A percentile compares a stretch with the other conserved stretches of the same genome.
Conservation (phyloP, 2,797 vertebrate species). For the Acridotheres tristis region DNA sequence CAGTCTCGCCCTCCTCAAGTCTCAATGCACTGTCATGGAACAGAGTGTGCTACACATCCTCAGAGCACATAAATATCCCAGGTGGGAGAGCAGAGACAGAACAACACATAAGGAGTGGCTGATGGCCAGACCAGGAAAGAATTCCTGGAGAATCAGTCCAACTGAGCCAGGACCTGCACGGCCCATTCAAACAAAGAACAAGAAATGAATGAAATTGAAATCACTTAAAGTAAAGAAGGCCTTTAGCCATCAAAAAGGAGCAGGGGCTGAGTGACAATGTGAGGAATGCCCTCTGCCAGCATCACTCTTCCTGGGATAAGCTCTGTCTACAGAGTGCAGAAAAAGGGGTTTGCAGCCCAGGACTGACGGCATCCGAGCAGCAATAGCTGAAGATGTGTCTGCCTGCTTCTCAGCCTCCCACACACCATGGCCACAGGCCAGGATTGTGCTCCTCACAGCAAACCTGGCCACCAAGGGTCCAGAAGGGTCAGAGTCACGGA, state of each 20-base stretch:
- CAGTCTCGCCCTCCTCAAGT: neutral
- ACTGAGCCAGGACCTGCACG: neutral
- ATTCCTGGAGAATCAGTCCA: neutral
- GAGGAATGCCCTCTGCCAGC: neutral
- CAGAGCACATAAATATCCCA: neutral
- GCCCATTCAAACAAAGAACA: neutral
- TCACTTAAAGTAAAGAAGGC: neutral
- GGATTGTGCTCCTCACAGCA: neutral
- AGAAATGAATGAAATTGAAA: neutral
- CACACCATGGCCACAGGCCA: neutral
- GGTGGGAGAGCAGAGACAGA: neutral
- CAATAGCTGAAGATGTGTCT: accelerated
- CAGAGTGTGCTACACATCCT: neutral
- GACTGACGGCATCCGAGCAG: accelerated
- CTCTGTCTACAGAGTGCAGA: neutral
- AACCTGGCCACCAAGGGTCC: neutral
- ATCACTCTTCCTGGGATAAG: neutral
- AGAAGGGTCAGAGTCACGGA: accelerated
- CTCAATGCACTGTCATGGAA: neutral
- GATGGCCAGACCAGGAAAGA: neutral
- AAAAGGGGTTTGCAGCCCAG: accelerated
- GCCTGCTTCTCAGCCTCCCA: neutral
- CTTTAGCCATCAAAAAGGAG: neutral
- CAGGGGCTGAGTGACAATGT: neutral
- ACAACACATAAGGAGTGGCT: neutral